Evolutionary conservation across 2,113 vertebrate genomes (phyloP).

Genomic region (Microtus pennsylvanicus): DNA sequence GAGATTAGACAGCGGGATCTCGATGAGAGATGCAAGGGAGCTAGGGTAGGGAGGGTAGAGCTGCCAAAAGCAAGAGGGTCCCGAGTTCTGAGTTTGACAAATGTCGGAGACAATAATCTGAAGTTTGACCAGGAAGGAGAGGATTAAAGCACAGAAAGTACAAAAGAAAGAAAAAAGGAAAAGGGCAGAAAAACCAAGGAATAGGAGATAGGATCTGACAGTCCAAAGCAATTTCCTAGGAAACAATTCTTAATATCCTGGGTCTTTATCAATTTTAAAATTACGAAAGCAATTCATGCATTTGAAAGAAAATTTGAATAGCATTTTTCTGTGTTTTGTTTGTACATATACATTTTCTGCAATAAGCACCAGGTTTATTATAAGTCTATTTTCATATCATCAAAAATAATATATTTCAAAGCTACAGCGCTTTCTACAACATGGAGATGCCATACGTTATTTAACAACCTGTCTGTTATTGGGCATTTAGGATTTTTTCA

Average conservation of each 20-base stretch:
- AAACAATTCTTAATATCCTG: neutral
- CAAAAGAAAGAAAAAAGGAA: neutral
- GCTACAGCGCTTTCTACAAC: constrained; percentile 1
- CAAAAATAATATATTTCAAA: constrained; percentile 28
- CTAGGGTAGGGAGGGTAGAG: neutral
- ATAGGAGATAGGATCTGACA: constrained; percentile 12
- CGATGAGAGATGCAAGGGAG: constrained; percentile 21
- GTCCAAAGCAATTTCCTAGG: constrained; percentile 36
- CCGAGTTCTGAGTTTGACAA: neutral
- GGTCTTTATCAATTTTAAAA: constrained; percentile 34
- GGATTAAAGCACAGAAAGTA: neutral
- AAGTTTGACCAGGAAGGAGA: neutral
- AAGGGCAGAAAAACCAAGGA: neutral
- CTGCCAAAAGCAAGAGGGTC: neutral
- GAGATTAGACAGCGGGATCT: neutral
- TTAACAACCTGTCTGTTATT: constrained; percentile 4
- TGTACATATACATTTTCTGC: neutral
- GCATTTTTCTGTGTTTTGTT: neutral
- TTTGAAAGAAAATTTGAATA: constrained; percentile 37
- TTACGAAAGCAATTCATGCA: neutral
- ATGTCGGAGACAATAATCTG: neutral
- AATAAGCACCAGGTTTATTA: neutral
- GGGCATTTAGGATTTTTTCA: constrained; percentile 8
- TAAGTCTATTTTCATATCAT: neutral
- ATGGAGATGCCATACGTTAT: neutral